Evolutionary conservation across 2,797 vertebrate genomes (phyloP).

Genomic region (Hapalemur alaotrensis): DNA sequence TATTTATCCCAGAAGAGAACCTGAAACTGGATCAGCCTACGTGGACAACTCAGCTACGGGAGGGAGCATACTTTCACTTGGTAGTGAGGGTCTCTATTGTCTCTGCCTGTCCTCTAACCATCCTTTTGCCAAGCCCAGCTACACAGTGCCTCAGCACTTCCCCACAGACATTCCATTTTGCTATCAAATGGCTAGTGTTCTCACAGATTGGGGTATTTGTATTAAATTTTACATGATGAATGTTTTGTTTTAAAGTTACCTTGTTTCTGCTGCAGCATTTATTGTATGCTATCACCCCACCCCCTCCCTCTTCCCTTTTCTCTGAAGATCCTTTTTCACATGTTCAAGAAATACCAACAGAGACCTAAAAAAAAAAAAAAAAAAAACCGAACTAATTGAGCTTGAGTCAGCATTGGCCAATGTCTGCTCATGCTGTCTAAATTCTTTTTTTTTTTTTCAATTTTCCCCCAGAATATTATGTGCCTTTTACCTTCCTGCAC

Average conservation of each 20-base stretch:
- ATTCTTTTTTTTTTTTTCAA: slow-evolving; percentile 41
- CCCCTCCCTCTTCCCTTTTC: not conserved
- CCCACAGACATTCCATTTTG: slow-evolving; percentile 46
- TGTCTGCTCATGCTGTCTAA: slow-evolving; percentile 70
- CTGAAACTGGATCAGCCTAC: slow-evolving; percentile 33
- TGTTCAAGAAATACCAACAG: slow-evolving; percentile 73
- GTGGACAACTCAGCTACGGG: slow-evolving; percentile 60
- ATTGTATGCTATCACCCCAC: slow-evolving; percentile 44
- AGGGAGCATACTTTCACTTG: slow-evolving; percentile 67
- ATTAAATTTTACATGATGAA: slow-evolving; percentile 70
- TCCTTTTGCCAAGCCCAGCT: slow-evolving; percentile 34
- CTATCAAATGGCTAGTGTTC: slow-evolving; percentile 67
- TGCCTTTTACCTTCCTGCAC: slow-evolving; percentile 18
- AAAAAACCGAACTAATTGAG: slow-evolving; percentile 4
- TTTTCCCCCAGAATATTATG: slow-evolving; percentile 8
- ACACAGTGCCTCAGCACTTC: slow-evolving; percentile 69
- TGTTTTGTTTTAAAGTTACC: slow-evolving; percentile 73
- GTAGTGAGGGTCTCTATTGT: slow-evolving; percentile 76
- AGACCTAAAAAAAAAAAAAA: slow-evolving; percentile 28
- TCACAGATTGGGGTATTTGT: slow-evolving; percentile 53
- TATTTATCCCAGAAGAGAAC: slow-evolving; percentile 67
- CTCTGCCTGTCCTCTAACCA: slow-evolving; percentile 67
- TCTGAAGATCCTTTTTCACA: slow-evolving; percentile 67
- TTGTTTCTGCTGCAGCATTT: not conserved
- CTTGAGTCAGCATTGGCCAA: slow-evolving; percentile 72